Evolutionary conservation across 2,113 vertebrate species (phyloP), one percentile per base, ranked within the genome.

Genomic region (Rhinolophus sinicus): DNA sequence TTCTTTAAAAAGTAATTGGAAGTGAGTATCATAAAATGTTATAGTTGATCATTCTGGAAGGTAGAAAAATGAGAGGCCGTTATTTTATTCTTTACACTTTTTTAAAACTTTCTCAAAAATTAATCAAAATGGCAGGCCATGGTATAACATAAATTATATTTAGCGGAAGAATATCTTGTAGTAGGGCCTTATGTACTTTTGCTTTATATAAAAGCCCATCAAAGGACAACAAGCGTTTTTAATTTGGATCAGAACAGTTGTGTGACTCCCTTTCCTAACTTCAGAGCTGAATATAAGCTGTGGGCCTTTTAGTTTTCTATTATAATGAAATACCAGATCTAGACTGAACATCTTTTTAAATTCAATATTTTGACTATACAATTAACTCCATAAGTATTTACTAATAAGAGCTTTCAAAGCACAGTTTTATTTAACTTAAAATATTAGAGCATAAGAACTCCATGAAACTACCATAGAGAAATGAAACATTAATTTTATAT

Each of bases 1-100:
- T 83, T 95, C 91, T 73, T 92, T 21, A 77, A 81, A 62, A 90
- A 82, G 65, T 80, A 67, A 75, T 76, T 94, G 58, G 65, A 95
- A 80, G 40, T 64, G 35, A 94, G 69, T 69, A 83, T 70, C 18
- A 81, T 24, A 72, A 62, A 44, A 60, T 64, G 22, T 67, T 80
- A 38, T 14, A 67, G 76, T 75, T 84, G 52, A 52, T 85, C 15
- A 76, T 80, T 87, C 33, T 70, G 69, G 28, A 22, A 88, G 33
- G 54, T 62, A n/a, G 28, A 22, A 89, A 76, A 95, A 47, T 93
- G 28, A 18, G 44, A 88, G 15, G 6, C 18, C 33, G 13, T 83
- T 75, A 50, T 85, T 95, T 92, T 83, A 67, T 35, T 64, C 44
- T 75, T 95, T 76, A 44, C 28, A 12, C 24, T 78, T 77, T 87